Evolutionary conservation across 2,888 invertebrate genomes (phyloP).

Genomic region (Eupithecia subfuscata): DNA sequence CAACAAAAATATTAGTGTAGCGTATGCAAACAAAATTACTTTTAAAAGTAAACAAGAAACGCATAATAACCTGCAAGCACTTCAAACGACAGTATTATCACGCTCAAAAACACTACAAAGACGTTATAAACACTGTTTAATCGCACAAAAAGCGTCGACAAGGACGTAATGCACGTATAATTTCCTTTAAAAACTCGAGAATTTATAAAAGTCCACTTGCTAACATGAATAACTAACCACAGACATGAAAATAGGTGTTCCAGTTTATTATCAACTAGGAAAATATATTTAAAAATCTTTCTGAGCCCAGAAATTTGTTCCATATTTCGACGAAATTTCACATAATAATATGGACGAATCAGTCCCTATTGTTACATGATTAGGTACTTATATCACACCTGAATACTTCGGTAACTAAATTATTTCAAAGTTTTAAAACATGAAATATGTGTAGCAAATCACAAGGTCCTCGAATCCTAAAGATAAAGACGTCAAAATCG

Average conservation of each 20-base stretch:
- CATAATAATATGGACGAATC: no score
- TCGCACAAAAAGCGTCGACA: constrained; percentile 43
- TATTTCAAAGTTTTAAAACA: neutral
- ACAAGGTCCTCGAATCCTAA: neutral
- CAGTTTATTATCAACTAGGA: neutral
- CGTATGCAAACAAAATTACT: neutral
- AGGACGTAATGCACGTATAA: constrained; percentile 54
- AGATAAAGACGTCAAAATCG: neutral
- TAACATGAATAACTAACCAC: constrained; percentile 53
- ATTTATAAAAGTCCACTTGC: constrained; percentile 46
- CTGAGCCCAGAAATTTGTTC: neutral
- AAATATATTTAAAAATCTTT: neutral
- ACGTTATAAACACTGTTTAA: constrained; percentile 48
- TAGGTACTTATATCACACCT: no score
- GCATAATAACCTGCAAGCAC: constrained; percentile 28
- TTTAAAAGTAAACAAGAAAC: constrained; percentile 24
- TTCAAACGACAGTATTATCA: constrained; percentile 29
- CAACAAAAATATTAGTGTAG: neutral
- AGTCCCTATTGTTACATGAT: no score
- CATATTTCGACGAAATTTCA: neutral
- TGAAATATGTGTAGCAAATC: neutral
- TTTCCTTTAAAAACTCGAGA: constrained; percentile 48
- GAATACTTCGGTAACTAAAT: neutral
- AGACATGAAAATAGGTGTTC: constrained; percentile 35
- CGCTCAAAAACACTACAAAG: constrained; percentile 46